Evolutionary conservation across 2,113 vertebrate species (phyloP), one percentile per base, ranked within the genome.

Genomic region (Rhinogobius similis): DNA sequence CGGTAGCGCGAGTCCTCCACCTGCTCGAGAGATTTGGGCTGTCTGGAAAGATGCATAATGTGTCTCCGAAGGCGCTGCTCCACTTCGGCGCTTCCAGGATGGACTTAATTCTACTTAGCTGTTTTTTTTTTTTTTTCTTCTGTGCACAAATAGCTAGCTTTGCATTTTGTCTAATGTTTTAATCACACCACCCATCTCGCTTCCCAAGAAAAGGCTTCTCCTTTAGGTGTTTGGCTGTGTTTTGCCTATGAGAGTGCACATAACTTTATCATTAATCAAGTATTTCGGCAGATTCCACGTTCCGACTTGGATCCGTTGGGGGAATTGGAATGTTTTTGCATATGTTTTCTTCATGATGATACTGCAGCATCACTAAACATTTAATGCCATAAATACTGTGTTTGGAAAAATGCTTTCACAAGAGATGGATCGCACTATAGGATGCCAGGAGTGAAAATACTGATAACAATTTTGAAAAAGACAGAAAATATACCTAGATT

Each of bases 271-370:
- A 29, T 21, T 29, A 68, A 73, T 79, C 16, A 76, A 76, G 72
- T 64, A 12, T 0, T 72, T 72, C 62, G 32, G 62, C 75, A 81
- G 78, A 67, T 61, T 67, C 62, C 21, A 43, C 56, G n/a, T n/a
- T n/a, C n/a, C n/a, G 62, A 70, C 43, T 74, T 65, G 61, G 38
- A 44, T 62, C 70, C 46, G 27, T 48, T 1, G 76, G 70, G 70
- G 55, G 26, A 64, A 46, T 63, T 75, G 58, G 68, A 74, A 85
- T 82, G 68, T 72, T 72, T 72, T 79, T 68, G 66, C 72, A 72
- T 73, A 43, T 77, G 68, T 58, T 69, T 82, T 85, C 72, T 72
- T 82, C 70, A 75, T 82, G 26, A 77, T 20, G 23, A 50, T 65
- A 61, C 62, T 12, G 52, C 52, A 7, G 52, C 65, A 53, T 73